phyloP scores from a whole-genome alignment of 1,140 invertebrate species.

The Periplaneta americana region DNA sequence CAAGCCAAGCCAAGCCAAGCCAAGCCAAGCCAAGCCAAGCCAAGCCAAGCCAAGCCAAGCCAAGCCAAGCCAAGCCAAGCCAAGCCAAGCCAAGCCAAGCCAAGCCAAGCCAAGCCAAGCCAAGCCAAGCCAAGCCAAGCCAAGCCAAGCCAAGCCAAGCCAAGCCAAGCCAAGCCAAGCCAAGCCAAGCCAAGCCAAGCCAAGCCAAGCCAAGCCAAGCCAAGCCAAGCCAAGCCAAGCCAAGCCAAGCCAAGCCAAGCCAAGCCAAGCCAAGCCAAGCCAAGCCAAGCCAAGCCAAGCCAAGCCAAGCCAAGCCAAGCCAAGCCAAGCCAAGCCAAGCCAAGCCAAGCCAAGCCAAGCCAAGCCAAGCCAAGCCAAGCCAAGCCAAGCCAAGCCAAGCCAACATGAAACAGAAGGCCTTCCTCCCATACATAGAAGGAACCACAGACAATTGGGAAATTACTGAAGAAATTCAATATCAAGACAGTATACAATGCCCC shows the following conservation, averaged over 20 bases:
- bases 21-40: not conserved
- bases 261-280: conserved; percentile 12
- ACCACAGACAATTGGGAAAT: too few species aligned
- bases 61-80: not conserved
- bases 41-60: not conserved
- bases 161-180: conserved; percentile 5
- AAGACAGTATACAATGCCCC: too few species aligned
- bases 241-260: not conserved
- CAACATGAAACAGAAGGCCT: too few species aligned
- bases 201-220: not conserved
- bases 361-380: not conserved
- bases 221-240: not conserved
- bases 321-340: not conserved
- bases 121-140: conserved; percentile 3
- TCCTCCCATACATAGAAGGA: too few species aligned
- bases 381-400: not conserved
- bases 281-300: conserved; percentile 18
- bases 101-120: not conserved
- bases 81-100: not conserved
- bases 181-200: not conserved
- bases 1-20: not conserved
- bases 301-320: conserved; percentile 18
- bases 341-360: not conserved
- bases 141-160: conserved; percentile 1
- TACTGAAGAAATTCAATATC: too few species aligned